phyloP scores from a whole-genome alignment of 2,888 invertebrate genomes.

The Drosophila affinis region DNA sequence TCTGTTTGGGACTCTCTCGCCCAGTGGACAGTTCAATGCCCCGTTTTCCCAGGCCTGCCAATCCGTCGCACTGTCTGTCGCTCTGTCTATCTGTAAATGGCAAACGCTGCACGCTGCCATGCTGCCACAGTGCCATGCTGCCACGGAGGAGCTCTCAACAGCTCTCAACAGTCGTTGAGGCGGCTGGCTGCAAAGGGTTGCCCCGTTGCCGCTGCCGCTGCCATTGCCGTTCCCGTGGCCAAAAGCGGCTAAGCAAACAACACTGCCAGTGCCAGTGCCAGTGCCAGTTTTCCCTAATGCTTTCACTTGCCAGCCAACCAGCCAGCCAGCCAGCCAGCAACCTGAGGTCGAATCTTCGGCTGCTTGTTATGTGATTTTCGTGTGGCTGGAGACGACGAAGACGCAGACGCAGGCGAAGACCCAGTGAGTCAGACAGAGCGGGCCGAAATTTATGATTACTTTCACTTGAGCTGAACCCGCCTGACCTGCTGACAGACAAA shows the following conservation, averaged over 20 bases:
- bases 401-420: slow-evolving; percentile 23
- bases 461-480: slow-evolving; percentile 69
- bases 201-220: slow-evolving; percentile 46
- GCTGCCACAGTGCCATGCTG: slow-evolving; percentile 52
- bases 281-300: slow-evolving; percentile 63
- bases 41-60: slow-evolving; percentile 42
- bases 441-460: slow-evolving; percentile 79
- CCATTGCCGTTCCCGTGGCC: slow-evolving; percentile 40
- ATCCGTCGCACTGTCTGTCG: slow-evolving; percentile 12
- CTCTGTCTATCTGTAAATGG: slow-evolving; percentile 44
- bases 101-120: slow-evolving; percentile 61
- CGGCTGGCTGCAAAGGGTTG: slow-evolving; percentile 55
- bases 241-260: slow-evolving; percentile 60
- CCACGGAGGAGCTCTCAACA: slow-evolving; percentile 27
- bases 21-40: slow-evolving; percentile 45
- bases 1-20: slow-evolving; percentile 34
- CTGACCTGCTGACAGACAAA: slow-evolving; percentile 56
- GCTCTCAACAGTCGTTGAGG: not conserved
- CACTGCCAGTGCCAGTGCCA: slow-evolving; percentile 52
- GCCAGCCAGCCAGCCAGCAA: slow-evolving; percentile 48
- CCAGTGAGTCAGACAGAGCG: slow-evolving; percentile 62
- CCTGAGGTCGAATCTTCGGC: slow-evolving; percentile 31
- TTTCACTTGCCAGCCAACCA: slow-evolving; percentile 66
- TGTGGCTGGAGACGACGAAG: slow-evolving; percentile 38
- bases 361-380: slow-evolving; percentile 47